Base-by-base conservation (phyloP, 2,888 invertebrate species). In the Pachymerium ferrugineum region DNA sequence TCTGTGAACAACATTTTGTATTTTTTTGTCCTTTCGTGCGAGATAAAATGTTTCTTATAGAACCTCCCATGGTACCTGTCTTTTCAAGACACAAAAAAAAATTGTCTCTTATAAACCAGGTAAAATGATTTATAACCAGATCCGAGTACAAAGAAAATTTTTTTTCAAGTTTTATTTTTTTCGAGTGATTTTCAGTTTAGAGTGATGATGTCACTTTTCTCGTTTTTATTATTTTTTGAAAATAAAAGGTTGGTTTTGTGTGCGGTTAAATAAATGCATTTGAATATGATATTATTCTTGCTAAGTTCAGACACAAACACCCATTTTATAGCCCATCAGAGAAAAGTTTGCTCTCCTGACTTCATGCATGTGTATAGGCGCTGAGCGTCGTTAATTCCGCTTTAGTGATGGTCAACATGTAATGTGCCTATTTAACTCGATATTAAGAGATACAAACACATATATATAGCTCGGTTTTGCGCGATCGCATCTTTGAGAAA, bases 371-470 rank as follows among this genome's bases (percentile, higher is more conserved):
- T 47, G n/a, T 3, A 6, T 47, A 16, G 42, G 42, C n/a, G n/a
- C n/a, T n/a, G n/a, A n/a, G n/a, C 22, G 47, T 19, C 47, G 47
- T 54, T 54, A 47, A 47, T 47, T 47, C 47, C 47, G 47, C 47
- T 19, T 54, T 22, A 19, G 16, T 54, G 22, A 38, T 38, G 38
- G 38, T 10, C 38, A 38, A 38, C 38, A 38, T 38, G n/a, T n/a
- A n/a, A n/a, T n/a, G n/a, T n/a, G n/a, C 0, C 38, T 2, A 38
- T 38, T 38, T 38, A 38, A 8, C 38, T 0, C 0, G 38, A 54
- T 54, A 22, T 54, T 19, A 3, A 54, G 47, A 54, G 10, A 6
- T 22, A 54, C 22, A 22, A 10, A 22, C 47, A 16, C 19, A 19
- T 19, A 54, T 22, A 16, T 19, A 4, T 54, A 54, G 47, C 12